Percentiles rank a stretch among this genome's conserved stretches.
Evolutionary conservation across 2,113 vertebrate genomes (phyloP).

Genomic region (Rhodinocichla rosea): DNA sequence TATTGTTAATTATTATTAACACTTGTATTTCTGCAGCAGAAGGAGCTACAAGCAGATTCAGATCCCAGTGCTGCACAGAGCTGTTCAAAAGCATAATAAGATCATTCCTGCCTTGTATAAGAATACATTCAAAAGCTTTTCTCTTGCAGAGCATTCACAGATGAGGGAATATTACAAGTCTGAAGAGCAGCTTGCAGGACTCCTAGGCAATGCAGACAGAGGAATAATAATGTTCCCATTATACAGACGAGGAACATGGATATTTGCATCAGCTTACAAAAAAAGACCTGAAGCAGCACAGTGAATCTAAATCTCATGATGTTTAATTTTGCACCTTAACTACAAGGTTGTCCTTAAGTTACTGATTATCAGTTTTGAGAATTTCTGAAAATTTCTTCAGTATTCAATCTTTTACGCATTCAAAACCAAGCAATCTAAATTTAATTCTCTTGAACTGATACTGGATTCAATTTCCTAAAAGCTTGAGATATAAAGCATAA

Average conservation of each 20-base stretch:
- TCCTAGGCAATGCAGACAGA: background rate
- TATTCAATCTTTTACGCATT: background rate
- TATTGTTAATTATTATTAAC: slow-evolving; percentile 48
- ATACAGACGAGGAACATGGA: background rate
- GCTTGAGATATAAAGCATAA: background rate
- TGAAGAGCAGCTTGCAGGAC: background rate
- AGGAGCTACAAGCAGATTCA: slow-evolving; percentile 6
- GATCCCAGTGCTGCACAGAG: background rate
- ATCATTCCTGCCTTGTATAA: background rate
- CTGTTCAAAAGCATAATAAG: slow-evolving; percentile 4
- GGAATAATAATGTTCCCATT: slow-evolving; percentile 13
- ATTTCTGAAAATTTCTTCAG: background rate
- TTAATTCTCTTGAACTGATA: slow-evolving; percentile 2
- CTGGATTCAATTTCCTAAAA: slow-evolving; percentile 41
- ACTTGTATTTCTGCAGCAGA: slow-evolving; percentile 1
- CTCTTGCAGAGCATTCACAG: background rate
- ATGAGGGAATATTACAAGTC: background rate
- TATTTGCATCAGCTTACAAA: background rate
- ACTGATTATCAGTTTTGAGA: background rate
- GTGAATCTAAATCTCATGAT: background rate
- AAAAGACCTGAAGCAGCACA: background rate
- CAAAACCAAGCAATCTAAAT: background rate
- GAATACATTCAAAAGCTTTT: background rate
- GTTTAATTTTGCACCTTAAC: background rate
- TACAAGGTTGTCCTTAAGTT: background rate